Evolutionary conservation across 2,113 vertebrate species (phyloP), one percentile per base, ranked within the genome.

Genomic region (Dolichallabes microphthalmus): DNA sequence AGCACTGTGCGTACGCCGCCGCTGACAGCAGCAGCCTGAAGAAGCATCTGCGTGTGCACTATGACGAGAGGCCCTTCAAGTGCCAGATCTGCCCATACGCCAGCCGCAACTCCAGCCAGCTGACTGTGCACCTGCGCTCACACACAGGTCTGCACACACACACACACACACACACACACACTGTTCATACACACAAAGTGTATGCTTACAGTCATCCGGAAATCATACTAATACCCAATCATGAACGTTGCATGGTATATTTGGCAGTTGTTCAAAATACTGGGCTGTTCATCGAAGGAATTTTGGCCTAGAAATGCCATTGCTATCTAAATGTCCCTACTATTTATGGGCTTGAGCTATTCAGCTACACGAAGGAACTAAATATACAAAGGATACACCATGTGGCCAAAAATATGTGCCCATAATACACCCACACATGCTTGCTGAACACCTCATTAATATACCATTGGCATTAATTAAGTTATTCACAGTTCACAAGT

Each of bases 21-120:
- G 97, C 97, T 0, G 98, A 99, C 95, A 98, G 97, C 95, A 98
- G 97, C 95, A 99, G 98, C 82, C 92, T 99, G 83, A 98, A 97
- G 93, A 99, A 99, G 89, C 98, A 99, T 92, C 94, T 98, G 88
- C 95, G 97, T 0, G 98, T 99, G 84, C 98, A 99, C 91, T 97
- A 96, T 0, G 95, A 99, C 0, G 97, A 99, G 86, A 95, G 97
- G 10, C 98, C 98, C 20, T 99, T 98, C 83, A 98, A 98, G 58
- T 99, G 98, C 90, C 97, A 98, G 94, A 96, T 99, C 93, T 99
- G 98, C 82, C 97, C 97, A 0, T 99, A 99, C 0, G 97, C 97
- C 88, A 98, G 97, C 93, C 96, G 96, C 88, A 98, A 97, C 95
- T 99, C 97, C 85, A 99, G 98, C 94, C 98, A 99, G 90, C 97